Evolutionary conservation across 35 echinoderm and acorn worm species (phyloP), one percentile per base, ranked within the genome.

Genomic region (Lytechinus variegatus): DNA sequence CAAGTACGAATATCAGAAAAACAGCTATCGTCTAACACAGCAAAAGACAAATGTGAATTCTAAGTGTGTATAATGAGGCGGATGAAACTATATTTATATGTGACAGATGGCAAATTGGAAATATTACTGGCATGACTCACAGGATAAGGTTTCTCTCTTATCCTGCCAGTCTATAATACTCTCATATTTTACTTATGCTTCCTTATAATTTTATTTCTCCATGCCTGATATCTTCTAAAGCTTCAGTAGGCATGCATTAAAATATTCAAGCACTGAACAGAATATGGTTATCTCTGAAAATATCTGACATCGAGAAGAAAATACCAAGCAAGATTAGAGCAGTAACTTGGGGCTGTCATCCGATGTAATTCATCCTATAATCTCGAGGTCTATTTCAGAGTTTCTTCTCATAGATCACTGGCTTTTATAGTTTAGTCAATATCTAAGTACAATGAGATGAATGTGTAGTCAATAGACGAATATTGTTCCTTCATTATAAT

Each of bases 41-140:
- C 88, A 52, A 14, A 90, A 90, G 88, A 79, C 88, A 90, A 90
- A 90, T 90, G 88, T 79, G 66, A 16, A 79, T 79, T 24, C 66
- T 79, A 79, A 79, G 66, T 79, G 66, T 24, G 66, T 79, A 79
- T 79, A 79, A 79, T 79, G 88, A 90, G 52, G 88, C 28, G 88
- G 88, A 90, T 90, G 88, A 54, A 90, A 90, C 88, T 90, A 90
- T 90, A 90, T 90, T 90, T 54, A 90, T 90, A 52, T 90, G 88
- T 90, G 88, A 90, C 88, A 90, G 88, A 90, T 90, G 88, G 88
- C 88, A 90, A 90, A 54, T 29, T 90, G 88, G 88, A 90, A 90
- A 90, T 90, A 90, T 44, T 90, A 90, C 28, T 90, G 52, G 9
- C 88, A 52, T 90, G 88, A 90, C 29, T 90, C 88, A 90, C 52